A percentile compares a stretch with the other conserved stretches of the same genome.
Conservation (phyloP, 2,888 invertebrate species). For the Pheosia gnoma region DNA sequence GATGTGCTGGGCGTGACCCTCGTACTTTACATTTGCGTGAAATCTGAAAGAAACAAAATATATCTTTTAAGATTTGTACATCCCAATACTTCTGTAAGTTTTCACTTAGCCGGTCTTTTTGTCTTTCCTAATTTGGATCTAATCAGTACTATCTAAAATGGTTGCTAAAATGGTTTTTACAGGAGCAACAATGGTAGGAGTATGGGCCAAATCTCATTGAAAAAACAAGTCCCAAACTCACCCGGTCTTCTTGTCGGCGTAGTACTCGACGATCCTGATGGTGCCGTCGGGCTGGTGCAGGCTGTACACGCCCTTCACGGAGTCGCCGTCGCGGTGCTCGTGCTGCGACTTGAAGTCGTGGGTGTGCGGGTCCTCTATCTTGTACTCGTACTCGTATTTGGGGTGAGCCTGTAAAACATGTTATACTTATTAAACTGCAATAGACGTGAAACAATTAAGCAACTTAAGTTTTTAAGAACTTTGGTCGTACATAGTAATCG, state of each 20-base stretch:
- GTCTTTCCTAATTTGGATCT: too few relatives aligned
- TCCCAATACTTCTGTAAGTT: too few relatives aligned
- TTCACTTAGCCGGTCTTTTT: too few relatives aligned
- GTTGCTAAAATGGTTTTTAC: too few relatives aligned
- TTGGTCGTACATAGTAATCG: constrained; percentile 36
- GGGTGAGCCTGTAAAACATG: constrained; percentile 41
- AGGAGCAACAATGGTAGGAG: background rate
- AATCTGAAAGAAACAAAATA: constrained; percentile 35
- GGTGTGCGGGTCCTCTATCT: constrained; percentile 71
- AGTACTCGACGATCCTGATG: constrained; percentile 51
- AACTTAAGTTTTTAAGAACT: background rate
- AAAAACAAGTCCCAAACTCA: constrained; percentile 19
- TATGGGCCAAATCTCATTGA: background rate
- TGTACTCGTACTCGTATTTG: constrained; percentile 62
- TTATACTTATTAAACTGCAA: constrained; percentile 2
- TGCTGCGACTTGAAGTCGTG: constrained; percentile 67
- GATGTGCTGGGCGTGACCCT: constrained; percentile 38
- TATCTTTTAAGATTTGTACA: background rate
- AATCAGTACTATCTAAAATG: too few relatives aligned
- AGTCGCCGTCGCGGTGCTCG: constrained; percentile 79
- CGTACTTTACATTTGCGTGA: constrained; percentile 48
- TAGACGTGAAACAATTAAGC: background rate
- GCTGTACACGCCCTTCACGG: constrained; percentile 81
- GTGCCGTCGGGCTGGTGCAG: constrained; percentile 78
- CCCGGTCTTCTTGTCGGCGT: constrained; percentile 53